These are phyloP conservation scores for Manis crassicaudata DNA, from an alignment of 2,797 vertebrate genomes.

Conservation along the genomic window DNA sequence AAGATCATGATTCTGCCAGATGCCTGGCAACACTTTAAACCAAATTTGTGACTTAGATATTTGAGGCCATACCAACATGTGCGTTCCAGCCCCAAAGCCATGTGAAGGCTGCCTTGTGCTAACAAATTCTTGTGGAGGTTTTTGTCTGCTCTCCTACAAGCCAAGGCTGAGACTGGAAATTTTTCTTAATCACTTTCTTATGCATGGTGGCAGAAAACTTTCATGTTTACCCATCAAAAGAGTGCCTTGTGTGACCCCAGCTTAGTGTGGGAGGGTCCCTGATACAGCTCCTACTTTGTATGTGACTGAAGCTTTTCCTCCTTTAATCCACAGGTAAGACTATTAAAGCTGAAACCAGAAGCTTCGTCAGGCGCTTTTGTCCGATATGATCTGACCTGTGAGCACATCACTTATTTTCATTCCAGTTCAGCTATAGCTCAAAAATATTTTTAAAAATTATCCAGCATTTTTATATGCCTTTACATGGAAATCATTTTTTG, in stretches of 20 bases:
- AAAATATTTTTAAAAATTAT: not conserved
- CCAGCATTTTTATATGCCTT: not conserved
- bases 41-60: not conserved
- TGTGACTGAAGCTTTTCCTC: not conserved
- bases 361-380: not conserved
- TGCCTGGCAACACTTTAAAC: not conserved
- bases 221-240: not conserved
- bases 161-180: not conserved
- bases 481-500: not conserved
- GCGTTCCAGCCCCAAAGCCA: not conserved
- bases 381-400: not conserved
- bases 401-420: slow-evolving; percentile 2
- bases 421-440: not conserved
- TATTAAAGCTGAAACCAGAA: not conserved
- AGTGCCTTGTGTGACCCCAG: not conserved
- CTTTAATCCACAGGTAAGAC: not conserved
- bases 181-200: not conserved
- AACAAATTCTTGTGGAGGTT: not conserved
- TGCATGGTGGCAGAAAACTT: not conserved
- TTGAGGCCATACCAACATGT: not conserved
- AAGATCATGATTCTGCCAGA: not conserved
- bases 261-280: not conserved
- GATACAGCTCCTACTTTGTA: not conserved
- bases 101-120: not conserved
- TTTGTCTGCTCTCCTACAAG: not conserved